Evolutionary conservation across 2,113 vertebrate genomes (phyloP), one percentile per base, ranked within the genome.

Genomic region (Varanus salvator): DNA sequence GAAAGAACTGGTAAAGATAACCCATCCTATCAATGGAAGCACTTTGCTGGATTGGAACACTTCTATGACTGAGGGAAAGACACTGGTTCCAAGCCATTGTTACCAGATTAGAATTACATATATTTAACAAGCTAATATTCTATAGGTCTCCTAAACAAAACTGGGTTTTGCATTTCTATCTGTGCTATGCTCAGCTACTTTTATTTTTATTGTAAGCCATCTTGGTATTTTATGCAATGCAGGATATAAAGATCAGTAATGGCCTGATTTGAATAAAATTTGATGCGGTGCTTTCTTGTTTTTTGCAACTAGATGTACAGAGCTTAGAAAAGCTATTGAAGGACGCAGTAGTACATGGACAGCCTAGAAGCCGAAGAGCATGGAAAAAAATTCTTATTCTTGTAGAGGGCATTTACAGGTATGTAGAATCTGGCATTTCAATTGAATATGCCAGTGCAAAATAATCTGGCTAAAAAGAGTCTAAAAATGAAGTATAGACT

Each of bases 361-460:
- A 99, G 92, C 98, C 98, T 90, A 97, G 98, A 91, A 98, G 96
- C 0, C 98, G 89, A 90, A 97, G 99, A 94, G 98, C 98, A 60
- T 99, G 99, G 99, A 99, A 94, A 94, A 99, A 99, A 97, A 98
- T 99, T 93, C 98, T 99, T 92, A 99, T 99, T 95, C 94, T 99
- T 4, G 98, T 99, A 89, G 99, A 99, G 91, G 98, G 99, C 87
- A 97, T 99, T 97, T 99, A 99, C 96, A 99, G 99, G 99, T 99
- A 96, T 31, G 94, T 29, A 54, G 11, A 84, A 57, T 29, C 8
- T 38, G 4, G 29, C 68, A 77, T 54, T 44, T 81, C 15, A n/a
- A 12, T 50, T 38, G 9, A 57, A 14, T n/a, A 57, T 38, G 66
- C 27, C 25, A 31, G 44, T 48, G 29, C n/a, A 21, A 12, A 15